These are phyloP conservation scores for Rhynchonycteris naso DNA, from an alignment of 2,797 vertebrate genomes.

Conservation along the genomic window DNA sequence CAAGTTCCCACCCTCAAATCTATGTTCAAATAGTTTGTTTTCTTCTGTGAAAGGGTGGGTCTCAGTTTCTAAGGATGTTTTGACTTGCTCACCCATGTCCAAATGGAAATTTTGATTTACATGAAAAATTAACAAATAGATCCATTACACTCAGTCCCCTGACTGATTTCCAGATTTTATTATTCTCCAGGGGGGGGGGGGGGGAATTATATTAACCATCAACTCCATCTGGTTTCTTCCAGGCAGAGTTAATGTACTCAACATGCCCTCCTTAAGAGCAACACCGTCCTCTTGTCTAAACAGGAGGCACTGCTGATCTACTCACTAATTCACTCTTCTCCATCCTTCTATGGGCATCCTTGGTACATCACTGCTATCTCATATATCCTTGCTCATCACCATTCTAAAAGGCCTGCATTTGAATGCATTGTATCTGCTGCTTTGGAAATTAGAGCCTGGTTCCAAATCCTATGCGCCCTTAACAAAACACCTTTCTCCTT, in stretches of 20 bases:
- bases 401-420: constrained; percentile 43
- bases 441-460: constrained; percentile 80
- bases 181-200: background rate
- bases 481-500: constrained; percentile 79
- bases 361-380: constrained; percentile 58
- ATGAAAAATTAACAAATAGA: background rate
- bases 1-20: background rate
- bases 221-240: background rate
- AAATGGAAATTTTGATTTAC: constrained; percentile 9
- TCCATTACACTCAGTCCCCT: background rate
- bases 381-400: constrained; percentile 42
- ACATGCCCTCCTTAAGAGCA: background rate
- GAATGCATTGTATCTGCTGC: constrained; percentile 68
- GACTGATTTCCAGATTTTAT: constrained; percentile 38
- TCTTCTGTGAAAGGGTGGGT: background rate
- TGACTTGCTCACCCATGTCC: background rate
- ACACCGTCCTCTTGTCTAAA: constrained; percentile 18
- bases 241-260: constrained; percentile 8
- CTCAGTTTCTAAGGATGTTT: background rate
- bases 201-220: background rate
- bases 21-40: constrained; percentile 19
- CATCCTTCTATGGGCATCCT: constrained; percentile 53
- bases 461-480: constrained; percentile 78
- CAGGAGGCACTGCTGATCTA: background rate
- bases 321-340: background rate